These are phyloP conservation scores for Encarsia formosa DNA, from an alignment of 2,888 invertebrate genomes.

Conservation along the genomic window DNA sequence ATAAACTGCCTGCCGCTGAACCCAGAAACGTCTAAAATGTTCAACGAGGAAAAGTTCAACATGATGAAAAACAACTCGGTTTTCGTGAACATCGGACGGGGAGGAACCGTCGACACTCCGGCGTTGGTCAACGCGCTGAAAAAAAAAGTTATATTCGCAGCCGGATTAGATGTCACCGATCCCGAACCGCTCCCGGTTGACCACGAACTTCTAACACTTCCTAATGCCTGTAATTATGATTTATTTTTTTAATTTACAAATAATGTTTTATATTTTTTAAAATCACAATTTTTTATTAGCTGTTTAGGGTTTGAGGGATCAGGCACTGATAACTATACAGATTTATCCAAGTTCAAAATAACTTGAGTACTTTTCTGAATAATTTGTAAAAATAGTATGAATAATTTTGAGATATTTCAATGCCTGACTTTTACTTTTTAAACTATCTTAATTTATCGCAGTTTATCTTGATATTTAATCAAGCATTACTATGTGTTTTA, in stretches of 20 bases:
- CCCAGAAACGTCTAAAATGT: constrained; percentile 65
- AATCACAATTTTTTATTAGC: too few species aligned
- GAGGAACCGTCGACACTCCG: constrained; percentile 76
- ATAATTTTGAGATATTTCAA: too few species aligned
- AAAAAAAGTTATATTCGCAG: constrained; percentile 72
- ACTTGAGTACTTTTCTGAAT: too few species aligned
- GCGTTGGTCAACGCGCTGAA: constrained; percentile 76
- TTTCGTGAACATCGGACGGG: constrained; percentile 73
- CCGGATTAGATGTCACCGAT: constrained; percentile 86
- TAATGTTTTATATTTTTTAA: background rate
- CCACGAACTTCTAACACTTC: constrained; percentile 71
- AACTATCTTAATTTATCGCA: too few species aligned
- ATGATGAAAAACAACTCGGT: constrained; percentile 75
- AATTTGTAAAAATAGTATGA: too few species aligned
- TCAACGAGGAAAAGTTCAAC: constrained; percentile 63
- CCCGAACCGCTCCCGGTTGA: constrained; percentile 85
- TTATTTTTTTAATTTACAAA: background rate
- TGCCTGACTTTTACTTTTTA: too few species aligned
- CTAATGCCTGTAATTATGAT: constrained; percentile 70
- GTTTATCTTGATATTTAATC: too few species aligned
- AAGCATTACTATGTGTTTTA: too few species aligned
- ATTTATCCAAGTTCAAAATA: too few species aligned
- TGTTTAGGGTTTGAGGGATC: too few species aligned
- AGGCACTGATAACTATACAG: too few species aligned
- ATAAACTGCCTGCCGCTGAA: constrained; percentile 67